Percentiles rank a stretch among this genome's conserved stretches.
phyloP scores from a whole-genome alignment of 2,888 invertebrate species.

The Trichopria drosophilae region DNA sequence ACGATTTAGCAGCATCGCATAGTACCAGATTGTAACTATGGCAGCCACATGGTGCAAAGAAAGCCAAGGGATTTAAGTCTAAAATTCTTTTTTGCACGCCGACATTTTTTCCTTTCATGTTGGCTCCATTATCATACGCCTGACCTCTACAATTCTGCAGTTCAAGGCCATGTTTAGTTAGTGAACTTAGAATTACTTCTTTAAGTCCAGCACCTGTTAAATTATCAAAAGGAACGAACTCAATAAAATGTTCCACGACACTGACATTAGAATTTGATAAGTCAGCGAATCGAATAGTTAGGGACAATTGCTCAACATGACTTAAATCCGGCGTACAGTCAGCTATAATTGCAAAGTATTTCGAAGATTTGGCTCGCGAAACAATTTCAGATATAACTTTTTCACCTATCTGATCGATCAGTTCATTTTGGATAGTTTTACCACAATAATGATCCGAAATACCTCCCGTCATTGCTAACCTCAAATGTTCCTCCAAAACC shows the following conservation, averaged over 20 bases:
- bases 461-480: background rate
- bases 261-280: too few species aligned
- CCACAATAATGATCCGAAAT: slow-evolving; percentile 6
- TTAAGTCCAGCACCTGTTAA: slow-evolving; percentile 28
- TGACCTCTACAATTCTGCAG: slow-evolving; percentile 44
- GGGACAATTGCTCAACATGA: slow-evolving; percentile 1
- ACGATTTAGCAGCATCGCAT: slow-evolving; percentile 29
- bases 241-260: slow-evolving; percentile 24
- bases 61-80: slow-evolving; percentile 30
- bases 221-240: slow-evolving; percentile 14
- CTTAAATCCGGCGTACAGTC: slow-evolving; percentile 12
- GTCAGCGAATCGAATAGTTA: background rate
- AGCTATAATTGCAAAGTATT: slow-evolving; percentile 3
- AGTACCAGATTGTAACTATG: slow-evolving; percentile 24
- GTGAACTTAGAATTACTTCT: slow-evolving; percentile 38
- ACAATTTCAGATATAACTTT: slow-evolving; percentile 1
- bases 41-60: slow-evolving; percentile 24
- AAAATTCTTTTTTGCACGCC: slow-evolving; percentile 48
- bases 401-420: slow-evolving; percentile 1
- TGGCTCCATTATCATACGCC: slow-evolving; percentile 49
- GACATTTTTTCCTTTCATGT: slow-evolving; percentile 47
- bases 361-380: background rate
- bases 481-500: background rate
- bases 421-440: slow-evolving; percentile 11
- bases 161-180: slow-evolving; percentile 42